Evolutionary conservation across 2,797 vertebrate species (phyloP).

Genomic region (Erpetoichthys calabaricus): DNA sequence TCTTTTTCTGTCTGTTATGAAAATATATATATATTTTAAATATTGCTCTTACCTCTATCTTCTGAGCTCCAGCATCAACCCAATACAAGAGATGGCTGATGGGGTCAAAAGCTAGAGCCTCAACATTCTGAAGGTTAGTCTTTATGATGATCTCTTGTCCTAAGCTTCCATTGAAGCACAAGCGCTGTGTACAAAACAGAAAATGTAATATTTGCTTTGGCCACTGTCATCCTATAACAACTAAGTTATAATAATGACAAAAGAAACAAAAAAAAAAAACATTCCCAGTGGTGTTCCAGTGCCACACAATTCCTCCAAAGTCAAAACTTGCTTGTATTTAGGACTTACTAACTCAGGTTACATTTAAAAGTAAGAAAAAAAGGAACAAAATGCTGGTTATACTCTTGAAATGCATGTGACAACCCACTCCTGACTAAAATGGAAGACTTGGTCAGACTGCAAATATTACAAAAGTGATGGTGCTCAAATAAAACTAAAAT

Average conservation of each 20-base stretch:
- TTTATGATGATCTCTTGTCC: conserved; percentile 82
- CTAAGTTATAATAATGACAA: not conserved
- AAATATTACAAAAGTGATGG: too few species aligned
- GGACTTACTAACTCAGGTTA: too few species aligned
- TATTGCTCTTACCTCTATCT: conserved; percentile 70
- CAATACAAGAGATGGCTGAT: conserved; percentile 86
- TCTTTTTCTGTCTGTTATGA: too few species aligned
- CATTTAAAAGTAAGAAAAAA: too few species aligned
- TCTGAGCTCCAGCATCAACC: conserved; percentile 86
- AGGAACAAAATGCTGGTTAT: too few species aligned
- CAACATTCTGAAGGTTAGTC: conserved; percentile 78
- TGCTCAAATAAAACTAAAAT: too few species aligned
- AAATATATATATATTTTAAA: too few species aligned
- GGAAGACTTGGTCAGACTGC: too few species aligned
- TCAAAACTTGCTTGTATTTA: too few species aligned
- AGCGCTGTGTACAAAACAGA: conserved; percentile 43
- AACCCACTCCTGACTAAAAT: too few species aligned
- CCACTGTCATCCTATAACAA: not conserved
- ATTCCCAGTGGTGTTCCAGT: not conserved
- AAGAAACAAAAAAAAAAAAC: not conserved
- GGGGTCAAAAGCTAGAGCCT: conserved; percentile 87
- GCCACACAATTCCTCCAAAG: not conserved
- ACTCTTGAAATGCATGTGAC: too few species aligned
- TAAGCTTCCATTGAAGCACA: conserved; percentile 84
- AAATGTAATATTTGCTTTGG: too few species aligned